A percentile compares a stretch with the other conserved stretches of the same genome.
These are phyloP conservation scores for Rallus limicola DNA, from an alignment of 2,113 vertebrate species.

Conservation along the genomic window DNA sequence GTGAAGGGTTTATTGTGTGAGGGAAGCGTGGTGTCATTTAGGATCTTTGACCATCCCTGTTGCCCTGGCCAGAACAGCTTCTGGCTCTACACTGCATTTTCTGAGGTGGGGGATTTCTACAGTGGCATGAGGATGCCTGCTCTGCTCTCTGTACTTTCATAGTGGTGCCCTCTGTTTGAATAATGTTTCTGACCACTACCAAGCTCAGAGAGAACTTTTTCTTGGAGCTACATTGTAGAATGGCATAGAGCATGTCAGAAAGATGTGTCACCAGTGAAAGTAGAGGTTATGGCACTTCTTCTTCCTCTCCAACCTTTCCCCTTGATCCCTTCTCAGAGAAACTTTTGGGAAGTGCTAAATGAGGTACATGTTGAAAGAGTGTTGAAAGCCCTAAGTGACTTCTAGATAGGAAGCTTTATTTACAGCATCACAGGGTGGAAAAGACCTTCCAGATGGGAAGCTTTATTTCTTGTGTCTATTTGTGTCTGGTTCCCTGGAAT, in stretches of 20 bases:
- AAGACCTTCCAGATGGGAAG: too few species aligned
- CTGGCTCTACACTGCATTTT: neutral
- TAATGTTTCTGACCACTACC: neutral
- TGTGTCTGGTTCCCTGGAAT: neutral
- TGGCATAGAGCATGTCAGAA: neutral
- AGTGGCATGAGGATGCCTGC: neutral
- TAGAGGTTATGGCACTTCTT: neutral
- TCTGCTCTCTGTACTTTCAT: neutral
- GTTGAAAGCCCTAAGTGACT: neutral
- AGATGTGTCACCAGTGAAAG: neutral
- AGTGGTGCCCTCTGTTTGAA: neutral
- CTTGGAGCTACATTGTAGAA: neutral
- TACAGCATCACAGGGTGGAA: neutral
- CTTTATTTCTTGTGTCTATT: neutral
- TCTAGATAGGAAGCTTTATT: neutral
- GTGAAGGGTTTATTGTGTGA: neutral
- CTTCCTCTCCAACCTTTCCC: neutral
- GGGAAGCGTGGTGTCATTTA: neutral
- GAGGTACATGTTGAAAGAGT: neutral
- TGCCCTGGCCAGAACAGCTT: neutral
- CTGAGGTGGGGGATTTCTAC: neutral
- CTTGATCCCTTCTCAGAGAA: neutral
- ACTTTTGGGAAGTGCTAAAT: neutral
- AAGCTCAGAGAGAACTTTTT: neutral
- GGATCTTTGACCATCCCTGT: neutral